A percentile compares a stretch with the other conserved stretches of the same genome.
phyloP scores from a whole-genome alignment of 2,888 invertebrate species.

The Sthenelais limicola region DNA sequence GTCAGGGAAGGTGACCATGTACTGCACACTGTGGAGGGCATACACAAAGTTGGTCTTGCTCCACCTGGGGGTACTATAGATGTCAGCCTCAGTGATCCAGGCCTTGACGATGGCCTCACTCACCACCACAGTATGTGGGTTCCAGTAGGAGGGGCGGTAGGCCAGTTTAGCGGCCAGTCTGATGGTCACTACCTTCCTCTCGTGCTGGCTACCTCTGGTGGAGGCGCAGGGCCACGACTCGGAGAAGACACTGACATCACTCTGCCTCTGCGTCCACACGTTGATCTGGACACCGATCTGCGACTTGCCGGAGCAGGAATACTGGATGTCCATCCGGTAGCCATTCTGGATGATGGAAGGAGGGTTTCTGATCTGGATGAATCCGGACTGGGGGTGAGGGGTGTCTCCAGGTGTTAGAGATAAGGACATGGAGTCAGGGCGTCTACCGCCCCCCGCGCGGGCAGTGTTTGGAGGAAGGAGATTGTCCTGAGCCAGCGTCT shows the following conservation, averaged over 20 bases:
- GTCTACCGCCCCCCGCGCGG: neutral
- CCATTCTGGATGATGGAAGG: neutral
- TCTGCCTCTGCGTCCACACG: slow-evolving; percentile 13
- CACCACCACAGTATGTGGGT: slow-evolving; percentile 32
- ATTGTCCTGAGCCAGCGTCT: neutral
- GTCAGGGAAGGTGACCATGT: slow-evolving; percentile 5
- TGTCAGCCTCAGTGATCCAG: slow-evolving; percentile 35
- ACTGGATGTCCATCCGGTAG: slow-evolving; percentile 5
- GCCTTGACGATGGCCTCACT: slow-evolving; percentile 11
- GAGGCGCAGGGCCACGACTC: neutral
- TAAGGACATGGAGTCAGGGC: slow-evolving; percentile 11
- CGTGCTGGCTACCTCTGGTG: neutral
- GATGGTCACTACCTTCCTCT: slow-evolving; percentile 7
- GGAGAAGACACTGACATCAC: slow-evolving; percentile 1
- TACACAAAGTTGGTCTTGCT: slow-evolving; percentile 9
- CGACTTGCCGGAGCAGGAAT: slow-evolving; percentile 7
- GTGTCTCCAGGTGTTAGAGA: neutral
- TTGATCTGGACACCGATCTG: neutral
- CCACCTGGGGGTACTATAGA: neutral
- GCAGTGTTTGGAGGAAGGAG: slow-evolving; percentile 3
- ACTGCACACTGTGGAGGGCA: slow-evolving; percentile 30
- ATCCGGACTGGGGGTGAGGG: neutral
- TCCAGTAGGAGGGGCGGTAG: slow-evolving; percentile 38
- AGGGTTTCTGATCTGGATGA: slow-evolving; percentile 21
- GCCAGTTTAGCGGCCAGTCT: slow-evolving; percentile 24